These are phyloP conservation scores for Cephonodes hylas DNA, from an alignment of 2,888 invertebrate species.

Conservation along the genomic window DNA sequence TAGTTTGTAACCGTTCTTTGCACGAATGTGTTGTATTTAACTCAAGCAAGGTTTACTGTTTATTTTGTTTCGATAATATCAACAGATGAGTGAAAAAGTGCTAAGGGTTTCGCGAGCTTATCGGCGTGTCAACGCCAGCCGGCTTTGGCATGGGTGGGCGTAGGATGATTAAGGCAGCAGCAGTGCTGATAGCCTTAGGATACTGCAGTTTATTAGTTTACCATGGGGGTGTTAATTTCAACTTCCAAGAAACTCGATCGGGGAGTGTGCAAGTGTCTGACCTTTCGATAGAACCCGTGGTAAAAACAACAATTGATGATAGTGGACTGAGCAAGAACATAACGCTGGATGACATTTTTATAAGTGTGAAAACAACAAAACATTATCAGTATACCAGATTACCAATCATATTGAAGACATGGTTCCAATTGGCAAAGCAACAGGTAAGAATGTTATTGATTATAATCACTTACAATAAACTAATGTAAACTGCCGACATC, in stretches of 20 bases:
- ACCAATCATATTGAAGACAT: slow-evolving; percentile 94
- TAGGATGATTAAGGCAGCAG: slow-evolving; percentile 74
- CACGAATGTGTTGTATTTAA: slow-evolving; percentile 42
- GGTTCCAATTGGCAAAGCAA: slow-evolving; percentile 95
- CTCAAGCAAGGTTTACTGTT: slow-evolving; percentile 41
- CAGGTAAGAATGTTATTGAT: slow-evolving; percentile 84
- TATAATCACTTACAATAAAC: not conserved
- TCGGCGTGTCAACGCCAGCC: slow-evolving; percentile 66
- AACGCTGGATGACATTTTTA: slow-evolving; percentile 92
- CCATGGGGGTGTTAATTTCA: slow-evolving; percentile 78
- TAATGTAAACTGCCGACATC: not conserved
- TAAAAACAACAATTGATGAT: slow-evolving; percentile 62
- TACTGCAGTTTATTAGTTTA: slow-evolving; percentile 83
- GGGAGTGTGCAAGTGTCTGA: slow-evolving; percentile 69
- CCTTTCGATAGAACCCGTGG: slow-evolving; percentile 76
- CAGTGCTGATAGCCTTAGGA: slow-evolving; percentile 77
- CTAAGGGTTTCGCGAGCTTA: slow-evolving; percentile 52
- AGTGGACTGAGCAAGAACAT: slow-evolving; percentile 79
- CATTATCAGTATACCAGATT: slow-evolving; percentile 92
- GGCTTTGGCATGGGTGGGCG: slow-evolving; percentile 71
- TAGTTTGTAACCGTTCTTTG: slow-evolving; percentile 77
- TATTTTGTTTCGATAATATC: slow-evolving; percentile 62
- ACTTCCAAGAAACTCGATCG: slow-evolving; percentile 73
- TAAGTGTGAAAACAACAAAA: slow-evolving; percentile 96
- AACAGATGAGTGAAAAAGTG: slow-evolving; percentile 76